These are phyloP conservation scores for Atta texana DNA, from an alignment of 1,140 invertebrate species.

Conservation along the genomic window DNA sequence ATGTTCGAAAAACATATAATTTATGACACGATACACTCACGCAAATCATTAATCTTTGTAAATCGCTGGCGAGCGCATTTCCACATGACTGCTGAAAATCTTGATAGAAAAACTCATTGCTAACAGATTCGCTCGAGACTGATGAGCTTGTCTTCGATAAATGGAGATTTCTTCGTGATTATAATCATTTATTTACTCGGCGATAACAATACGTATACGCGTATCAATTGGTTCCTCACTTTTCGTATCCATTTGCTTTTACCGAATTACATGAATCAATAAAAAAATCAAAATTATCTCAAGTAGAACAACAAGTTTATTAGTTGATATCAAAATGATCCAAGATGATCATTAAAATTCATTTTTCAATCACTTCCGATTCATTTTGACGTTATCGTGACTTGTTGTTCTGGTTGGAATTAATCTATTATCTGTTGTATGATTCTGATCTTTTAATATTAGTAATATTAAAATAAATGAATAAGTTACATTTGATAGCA, in stretches of 20 bases:
- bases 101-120: constrained; percentile 65
- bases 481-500: not conserved
- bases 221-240: not conserved
- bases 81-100: constrained; percentile 65
- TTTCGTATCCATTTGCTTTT: not conserved
- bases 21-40: constrained; percentile 66
- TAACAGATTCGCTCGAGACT: constrained; percentile 40
- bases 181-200: constrained; percentile 5
- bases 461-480: not conserved
- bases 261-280: not conserved
- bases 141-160: not conserved
- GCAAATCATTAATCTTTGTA: constrained; percentile 70
- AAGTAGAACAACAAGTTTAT: too few relatives aligned
- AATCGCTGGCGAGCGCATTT: constrained; percentile 60
- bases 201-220: not conserved
- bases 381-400: too few relatives aligned
- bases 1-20: constrained; percentile 62
- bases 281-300: not conserved
- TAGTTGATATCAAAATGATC: too few relatives aligned
- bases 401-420: too few relatives aligned
- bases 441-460: too few relatives aligned
- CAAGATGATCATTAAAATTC: too few relatives aligned
- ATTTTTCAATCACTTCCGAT: too few relatives aligned
- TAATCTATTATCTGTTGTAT: too few relatives aligned
- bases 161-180: not conserved